These are phyloP conservation scores for Xestoiulus laeticollis DNA, from an alignment of 2,888 invertebrate genomes.

Conservation along the genomic window DNA sequence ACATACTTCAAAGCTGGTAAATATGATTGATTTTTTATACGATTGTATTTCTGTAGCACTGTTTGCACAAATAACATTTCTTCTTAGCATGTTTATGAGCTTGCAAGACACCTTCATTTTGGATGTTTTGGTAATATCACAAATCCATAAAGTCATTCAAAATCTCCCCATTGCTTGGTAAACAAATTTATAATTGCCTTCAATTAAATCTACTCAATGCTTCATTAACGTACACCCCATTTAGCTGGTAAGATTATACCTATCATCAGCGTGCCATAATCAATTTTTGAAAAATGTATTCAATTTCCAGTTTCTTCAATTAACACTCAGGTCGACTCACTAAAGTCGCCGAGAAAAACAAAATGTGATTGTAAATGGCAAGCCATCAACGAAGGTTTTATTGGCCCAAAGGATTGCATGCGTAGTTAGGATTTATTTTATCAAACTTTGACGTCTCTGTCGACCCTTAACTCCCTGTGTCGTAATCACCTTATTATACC, in stretches of 20 bases:
- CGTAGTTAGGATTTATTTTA: slow-evolving; percentile 15
- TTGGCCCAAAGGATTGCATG: background rate
- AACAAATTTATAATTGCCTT: too few relatives aligned
- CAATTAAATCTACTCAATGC: too few relatives aligned
- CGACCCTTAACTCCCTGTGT: background rate
- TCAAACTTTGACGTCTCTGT: background rate
- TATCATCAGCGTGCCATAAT: background rate
- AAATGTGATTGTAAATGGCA: background rate
- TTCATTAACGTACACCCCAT: background rate
- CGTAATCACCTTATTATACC: slow-evolving; percentile 41
- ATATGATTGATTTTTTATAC: too few relatives aligned
- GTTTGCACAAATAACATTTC: too few relatives aligned
- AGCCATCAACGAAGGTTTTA: slow-evolving; percentile 14
- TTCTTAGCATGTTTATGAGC: too few relatives aligned
- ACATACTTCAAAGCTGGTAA: too few relatives aligned
- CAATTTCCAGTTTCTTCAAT: background rate
- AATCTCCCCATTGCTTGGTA: too few relatives aligned
- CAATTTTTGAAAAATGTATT: background rate
- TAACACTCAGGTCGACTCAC: background rate
- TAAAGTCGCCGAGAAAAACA: background rate
- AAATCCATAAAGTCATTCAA: too few relatives aligned
- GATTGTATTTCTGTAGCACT: too few relatives aligned
- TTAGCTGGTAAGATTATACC: background rate
- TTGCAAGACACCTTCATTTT: too few relatives aligned
- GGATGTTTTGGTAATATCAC: too few relatives aligned